phyloP scores from a whole-genome alignment of 2,888 invertebrate genomes.

The Microplitis manilae region DNA sequence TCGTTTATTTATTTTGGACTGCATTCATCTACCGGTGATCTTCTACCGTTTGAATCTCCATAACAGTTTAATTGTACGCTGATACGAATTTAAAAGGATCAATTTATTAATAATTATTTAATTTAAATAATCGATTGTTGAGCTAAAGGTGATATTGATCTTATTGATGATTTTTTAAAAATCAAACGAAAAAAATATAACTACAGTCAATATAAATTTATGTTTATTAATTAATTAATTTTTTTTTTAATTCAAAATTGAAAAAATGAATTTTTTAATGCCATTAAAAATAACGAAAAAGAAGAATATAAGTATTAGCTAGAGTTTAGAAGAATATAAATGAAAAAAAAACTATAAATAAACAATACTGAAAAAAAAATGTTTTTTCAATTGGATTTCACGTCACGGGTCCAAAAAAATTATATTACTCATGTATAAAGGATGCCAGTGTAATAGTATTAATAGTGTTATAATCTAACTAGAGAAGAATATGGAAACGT shows the following conservation, averaged over 20 bases:
- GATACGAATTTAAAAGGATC: background rate
- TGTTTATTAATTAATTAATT: background rate
- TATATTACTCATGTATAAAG: constrained; percentile 59
- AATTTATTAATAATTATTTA: constrained; percentile 11
- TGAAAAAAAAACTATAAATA: constrained; percentile 2
- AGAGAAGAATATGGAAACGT: constrained; percentile 15
- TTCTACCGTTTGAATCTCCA: background rate
- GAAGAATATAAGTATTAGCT: background rate
- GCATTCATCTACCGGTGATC: background rate
- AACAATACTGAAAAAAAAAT: constrained; percentile 5
- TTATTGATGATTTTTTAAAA: background rate
- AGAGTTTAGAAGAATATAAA: background rate
- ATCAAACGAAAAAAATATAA: background rate
- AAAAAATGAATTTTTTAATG: too few species aligned
- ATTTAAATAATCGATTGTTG: background rate
- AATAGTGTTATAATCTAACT: constrained; percentile 24
- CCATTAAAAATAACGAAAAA: too few species aligned
- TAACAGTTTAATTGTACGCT: background rate
- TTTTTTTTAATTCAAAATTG: background rate
- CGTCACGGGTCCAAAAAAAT: constrained; percentile 65
- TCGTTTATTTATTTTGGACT: background rate
- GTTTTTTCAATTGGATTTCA: constrained; percentile 58
- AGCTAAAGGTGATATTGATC: background rate
- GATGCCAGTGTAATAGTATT: constrained; percentile 36
- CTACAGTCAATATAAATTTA: background rate